These are phyloP conservation scores for Mycetomoellerius zeteki DNA, from an alignment of 1,140 invertebrate species.

Conservation along the genomic window DNA sequence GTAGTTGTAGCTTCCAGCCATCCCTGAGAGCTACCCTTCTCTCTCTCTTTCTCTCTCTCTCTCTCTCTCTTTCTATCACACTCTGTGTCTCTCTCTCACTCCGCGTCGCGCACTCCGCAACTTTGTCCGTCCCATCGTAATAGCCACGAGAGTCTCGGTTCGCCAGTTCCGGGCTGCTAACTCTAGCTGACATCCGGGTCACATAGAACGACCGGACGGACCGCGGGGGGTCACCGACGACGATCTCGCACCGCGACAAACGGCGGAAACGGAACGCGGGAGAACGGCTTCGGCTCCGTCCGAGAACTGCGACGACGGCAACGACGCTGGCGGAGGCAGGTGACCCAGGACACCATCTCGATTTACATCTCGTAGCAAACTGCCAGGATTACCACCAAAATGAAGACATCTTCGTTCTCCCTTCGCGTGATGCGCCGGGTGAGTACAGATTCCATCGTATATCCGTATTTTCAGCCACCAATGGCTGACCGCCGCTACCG, in stretches of 20 bases:
- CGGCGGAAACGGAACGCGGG: conserved; percentile 41
- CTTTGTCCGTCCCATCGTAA: conserved; percentile 33
- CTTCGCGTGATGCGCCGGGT: conserved; percentile 93
- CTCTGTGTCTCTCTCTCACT: background rate
- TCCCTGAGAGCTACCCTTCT: conserved; percentile 63
- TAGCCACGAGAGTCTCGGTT: background rate
- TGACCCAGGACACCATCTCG: background rate
- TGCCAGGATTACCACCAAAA: conserved; percentile 86
- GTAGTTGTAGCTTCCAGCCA: conserved; percentile 79
- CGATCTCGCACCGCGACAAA: conserved; percentile 18
- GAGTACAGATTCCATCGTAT: conserved; percentile 81
- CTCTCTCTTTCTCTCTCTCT: conserved; percentile 7
- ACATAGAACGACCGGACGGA: background rate
- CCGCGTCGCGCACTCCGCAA: conserved; percentile 36
- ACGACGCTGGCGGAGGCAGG: conserved; percentile 27
- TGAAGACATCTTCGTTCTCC: conserved; percentile 93
- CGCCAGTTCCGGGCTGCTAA: conserved; percentile 4
- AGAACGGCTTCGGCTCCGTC: conserved; percentile 31
- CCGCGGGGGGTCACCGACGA: conserved; percentile 12
- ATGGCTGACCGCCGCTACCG: conserved; percentile 5
- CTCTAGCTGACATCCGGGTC: conserved; percentile 19
- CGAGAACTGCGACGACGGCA: conserved; percentile 10
- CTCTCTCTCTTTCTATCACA: background rate
- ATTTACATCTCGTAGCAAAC: conserved; percentile 44
- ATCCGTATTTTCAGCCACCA: conserved; percentile 30